phyloP scores from a whole-genome alignment of 1,140 invertebrate genomes.

The Hirudo medicinalis region DNA sequence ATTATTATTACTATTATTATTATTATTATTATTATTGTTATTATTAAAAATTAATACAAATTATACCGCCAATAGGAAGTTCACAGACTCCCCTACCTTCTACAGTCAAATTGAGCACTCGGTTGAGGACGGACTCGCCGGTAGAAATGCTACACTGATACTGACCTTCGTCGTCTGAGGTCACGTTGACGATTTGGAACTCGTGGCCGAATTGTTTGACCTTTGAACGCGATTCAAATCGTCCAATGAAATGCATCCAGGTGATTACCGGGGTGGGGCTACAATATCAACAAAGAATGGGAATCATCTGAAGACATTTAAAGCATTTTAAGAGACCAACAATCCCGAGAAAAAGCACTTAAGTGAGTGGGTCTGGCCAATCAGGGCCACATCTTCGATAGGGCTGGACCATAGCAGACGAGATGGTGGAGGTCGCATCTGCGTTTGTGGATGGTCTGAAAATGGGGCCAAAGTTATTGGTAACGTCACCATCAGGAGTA shows the following conservation, averaged over 20 bases:
- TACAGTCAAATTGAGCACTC: slow-evolving; percentile 7
- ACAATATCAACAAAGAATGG: neutral
- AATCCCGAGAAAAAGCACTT: neutral
- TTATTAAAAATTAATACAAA: neutral
- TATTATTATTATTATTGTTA: neutral
- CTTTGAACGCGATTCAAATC: neutral
- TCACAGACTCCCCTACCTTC: neutral
- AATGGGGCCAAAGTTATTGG: too few species aligned
- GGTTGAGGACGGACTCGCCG: neutral
- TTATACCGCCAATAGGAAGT: neutral
- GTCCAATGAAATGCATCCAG: neutral
- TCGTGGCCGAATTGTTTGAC: neutral
- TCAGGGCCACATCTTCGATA: neutral
- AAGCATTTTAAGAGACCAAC: neutral
- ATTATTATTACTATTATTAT: too few species aligned
- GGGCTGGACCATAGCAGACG: neutral
- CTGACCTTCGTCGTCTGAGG: slow-evolving; percentile 25
- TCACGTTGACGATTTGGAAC: slow-evolving; percentile 42
- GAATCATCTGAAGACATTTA: neutral
- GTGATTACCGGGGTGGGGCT: slow-evolving; percentile 9
- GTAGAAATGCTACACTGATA: slow-evolving; percentile 15
- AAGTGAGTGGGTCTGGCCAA: neutral
- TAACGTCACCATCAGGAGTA: too few species aligned
- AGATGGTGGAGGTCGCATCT: neutral
- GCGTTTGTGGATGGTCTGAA: too few species aligned